Base-by-base conservation (phyloP, 2,888 invertebrate genomes). In the Muschampia plurimacula region DNA sequence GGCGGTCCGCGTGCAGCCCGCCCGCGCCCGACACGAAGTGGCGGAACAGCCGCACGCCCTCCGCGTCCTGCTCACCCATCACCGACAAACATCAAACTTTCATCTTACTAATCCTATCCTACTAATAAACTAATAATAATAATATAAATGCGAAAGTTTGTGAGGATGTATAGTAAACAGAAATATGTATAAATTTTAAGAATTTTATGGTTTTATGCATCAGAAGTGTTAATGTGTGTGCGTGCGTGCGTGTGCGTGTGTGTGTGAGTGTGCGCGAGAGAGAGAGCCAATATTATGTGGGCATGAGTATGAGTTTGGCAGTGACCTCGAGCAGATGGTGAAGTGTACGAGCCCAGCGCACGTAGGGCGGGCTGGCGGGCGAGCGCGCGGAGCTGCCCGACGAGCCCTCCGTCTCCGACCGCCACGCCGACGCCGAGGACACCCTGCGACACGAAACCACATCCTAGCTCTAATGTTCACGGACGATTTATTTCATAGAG, bases 311-410 rank as follows among this genome's bases (percentile, higher is more conserved):
- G n/a, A 10, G 2, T 7, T 46, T 46, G 39, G 46, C 10, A 46
- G 52, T 80, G 44, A 94, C 95, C 93, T 97, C 96, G 82, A 99
- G 96, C 80, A 99, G 95, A 84, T 96, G 96, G 87, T 96, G 96
- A 83, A 99, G 95, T 83, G 97, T 97, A 81, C 97, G 96, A 64
- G 98, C 98, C 99, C 99, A 99, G 87, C 97, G 97, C 84, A 98
- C 95, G 93, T 97, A 98, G 74, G 97, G 97, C 82, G 93, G 93
- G 87, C 92, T 91, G 87, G 91, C 88, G 87, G 92, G 92, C 86
- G 94, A 93, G 83, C 92, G 92, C 83, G 90, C 89, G 80, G 93
- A 91, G 83, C 91, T 89, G 79, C 92, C 91, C 83, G 92, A 91
- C 81, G 93, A 93, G 78, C 93, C 93, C 81, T 91, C 93, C 92